Base-by-base conservation (phyloP, 30 jellyfish, hydroid and myxozoan species). In the Sanderia malayensis region DNA sequence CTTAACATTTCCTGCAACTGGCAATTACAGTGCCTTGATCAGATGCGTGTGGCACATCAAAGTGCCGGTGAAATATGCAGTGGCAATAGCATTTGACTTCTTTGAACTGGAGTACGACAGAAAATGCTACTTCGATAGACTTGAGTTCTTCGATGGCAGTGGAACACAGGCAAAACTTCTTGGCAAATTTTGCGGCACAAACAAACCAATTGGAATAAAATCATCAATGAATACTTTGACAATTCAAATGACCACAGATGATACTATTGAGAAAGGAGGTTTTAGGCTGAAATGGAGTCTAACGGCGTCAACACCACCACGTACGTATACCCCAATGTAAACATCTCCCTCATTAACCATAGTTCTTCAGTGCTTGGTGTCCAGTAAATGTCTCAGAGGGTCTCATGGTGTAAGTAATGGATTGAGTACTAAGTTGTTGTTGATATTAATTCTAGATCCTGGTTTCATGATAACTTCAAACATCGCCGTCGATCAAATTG, bases 401-500 rank as follows among this genome's bases (percentile, higher is more conserved):
- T n/a, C n/a, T n/a, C n/a, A n/a, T n/a, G n/a, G n/a, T n/a, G n/a
- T n/a, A n/a, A n/a, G n/a, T n/a, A n/a, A n/a, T n/a, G n/a, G n/a
- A n/a, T n/a, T n/a, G n/a, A n/a, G n/a, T n/a, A n/a, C n/a, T n/a
- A n/a, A n/a, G n/a, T n/a, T n/a, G n/a, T n/a, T n/a, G n/a, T n/a
- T n/a, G n/a, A n/a, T n/a, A n/a, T 68, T 26, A 25, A 22, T 59
- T 31, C 22, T 61, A 93, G 99, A 93, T 58, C 99, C 99, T 73
- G 99, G 99, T 7, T 86, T 49, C 45, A 52, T 85, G 23, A 44
- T 85, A 27, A 47, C 84, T 11, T 93, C 99, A 17, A 81, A 81
- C 46, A 81, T 85, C 62, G 92, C 74, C 0, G 87, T 85, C 10
- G 99, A 93, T 71, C 99, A 93, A 69, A 76, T 79, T 1, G 94